A percentile compares a stretch with the other conserved stretches of the same genome.
phyloP scores from a whole-genome alignment of 2,888 invertebrate species.

The Pteria penguin region DNA sequence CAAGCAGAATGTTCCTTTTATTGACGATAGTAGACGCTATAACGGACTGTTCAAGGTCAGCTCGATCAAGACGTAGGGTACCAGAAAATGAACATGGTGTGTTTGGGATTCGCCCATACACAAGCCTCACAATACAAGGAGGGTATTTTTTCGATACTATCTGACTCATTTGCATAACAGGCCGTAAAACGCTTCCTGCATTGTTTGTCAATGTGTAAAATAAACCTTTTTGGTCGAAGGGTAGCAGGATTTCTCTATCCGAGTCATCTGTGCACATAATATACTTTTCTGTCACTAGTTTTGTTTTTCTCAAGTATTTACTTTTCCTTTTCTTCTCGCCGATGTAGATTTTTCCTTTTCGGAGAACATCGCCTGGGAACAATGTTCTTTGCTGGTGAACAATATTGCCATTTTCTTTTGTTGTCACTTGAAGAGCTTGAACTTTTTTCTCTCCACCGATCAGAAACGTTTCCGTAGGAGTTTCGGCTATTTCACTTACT shows the following conservation, averaged over 20 bases:
- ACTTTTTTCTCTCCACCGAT: constrained; percentile 64
- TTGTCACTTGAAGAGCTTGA: constrained; percentile 53
- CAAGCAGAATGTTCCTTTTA: constrained; percentile 67
- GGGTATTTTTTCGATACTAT: constrained; percentile 59
- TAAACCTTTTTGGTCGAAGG: constrained; percentile 61
- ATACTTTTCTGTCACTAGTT: constrained; percentile 61
- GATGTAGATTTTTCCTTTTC: constrained; percentile 62
- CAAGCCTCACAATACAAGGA: constrained; percentile 67
- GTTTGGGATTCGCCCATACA: constrained; percentile 68
- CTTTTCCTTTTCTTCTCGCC: constrained; percentile 60
- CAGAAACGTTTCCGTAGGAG: constrained; percentile 64
- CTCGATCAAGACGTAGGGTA: constrained; percentile 62
- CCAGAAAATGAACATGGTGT: constrained; percentile 72
- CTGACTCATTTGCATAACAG: constrained; percentile 66
- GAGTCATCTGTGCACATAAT: constrained; percentile 65
- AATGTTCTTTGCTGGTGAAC: constrained; percentile 54
- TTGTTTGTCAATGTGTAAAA: constrained; percentile 64
- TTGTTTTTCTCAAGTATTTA: constrained; percentile 54
- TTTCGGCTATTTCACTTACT: constrained; percentile 59
- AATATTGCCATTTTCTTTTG: constrained; percentile 43
- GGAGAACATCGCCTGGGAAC: constrained; percentile 65
- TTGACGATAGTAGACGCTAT: constrained; percentile 69
- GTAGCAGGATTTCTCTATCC: constrained; percentile 65
- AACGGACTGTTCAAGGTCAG: constrained; percentile 63
- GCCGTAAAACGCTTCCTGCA: constrained; percentile 49